phyloP scores from a whole-genome alignment of 2,888 invertebrate genomes.

The Tetheella fluctuosa region DNA sequence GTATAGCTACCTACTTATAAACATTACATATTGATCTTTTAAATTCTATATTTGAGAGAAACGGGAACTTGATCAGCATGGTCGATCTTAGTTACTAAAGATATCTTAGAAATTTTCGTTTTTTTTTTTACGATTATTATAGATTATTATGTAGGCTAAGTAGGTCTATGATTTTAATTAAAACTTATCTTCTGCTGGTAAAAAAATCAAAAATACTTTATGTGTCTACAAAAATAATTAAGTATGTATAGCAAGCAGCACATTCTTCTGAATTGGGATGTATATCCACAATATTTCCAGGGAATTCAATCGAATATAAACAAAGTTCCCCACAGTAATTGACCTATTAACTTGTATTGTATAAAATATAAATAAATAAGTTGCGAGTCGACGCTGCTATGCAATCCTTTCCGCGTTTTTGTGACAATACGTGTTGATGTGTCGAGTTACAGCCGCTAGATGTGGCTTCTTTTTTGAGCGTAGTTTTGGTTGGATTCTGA shows the following conservation, averaged over 20 bases:
- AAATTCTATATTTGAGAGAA: too few species aligned
- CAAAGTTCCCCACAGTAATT: neutral
- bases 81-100: too few species aligned
- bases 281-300: neutral
- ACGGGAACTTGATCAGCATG: too few species aligned
- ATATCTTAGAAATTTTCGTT: too few species aligned
- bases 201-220: too few species aligned
- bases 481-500: neutral
- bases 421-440: neutral
- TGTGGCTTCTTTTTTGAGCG: neutral
- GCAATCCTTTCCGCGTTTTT: slow-evolving; percentile 10
- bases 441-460: slow-evolving; percentile 5
- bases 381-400: neutral
- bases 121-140: too few species aligned
- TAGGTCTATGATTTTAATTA: too few species aligned
- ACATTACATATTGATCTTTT: neutral
- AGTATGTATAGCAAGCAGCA: too few species aligned
- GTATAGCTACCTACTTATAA: neutral
- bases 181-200: too few species aligned
- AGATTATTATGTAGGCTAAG: too few species aligned
- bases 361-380: neutral
- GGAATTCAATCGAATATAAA: neutral
- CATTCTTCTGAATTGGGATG: neutral
- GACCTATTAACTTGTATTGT: neutral
- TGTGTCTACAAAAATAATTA: too few species aligned